These are phyloP conservation scores for Sebastes diaconus DNA, from an alignment of 2,797 vertebrate genomes.

Conservation along the genomic window DNA sequence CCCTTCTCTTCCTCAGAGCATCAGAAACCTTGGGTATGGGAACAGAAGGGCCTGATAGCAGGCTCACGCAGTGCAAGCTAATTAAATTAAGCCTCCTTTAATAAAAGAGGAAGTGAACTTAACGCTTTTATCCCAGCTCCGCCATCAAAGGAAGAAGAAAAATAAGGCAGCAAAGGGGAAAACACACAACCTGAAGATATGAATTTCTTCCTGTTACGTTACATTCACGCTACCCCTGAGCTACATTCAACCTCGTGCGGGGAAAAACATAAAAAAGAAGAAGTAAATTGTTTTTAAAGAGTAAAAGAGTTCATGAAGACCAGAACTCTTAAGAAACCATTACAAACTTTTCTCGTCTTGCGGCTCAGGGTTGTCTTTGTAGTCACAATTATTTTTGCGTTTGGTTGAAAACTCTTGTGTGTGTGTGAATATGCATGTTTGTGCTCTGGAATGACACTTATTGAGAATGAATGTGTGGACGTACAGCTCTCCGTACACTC, in stretches of 20 bases:
- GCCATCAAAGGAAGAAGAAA: conserved; percentile 80
- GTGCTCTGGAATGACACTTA: not conserved
- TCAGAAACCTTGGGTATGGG: conserved; percentile 77
- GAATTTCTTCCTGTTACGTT: conserved; percentile 77
- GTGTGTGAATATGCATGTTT: not conserved
- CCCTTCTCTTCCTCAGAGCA: conserved; percentile 74
- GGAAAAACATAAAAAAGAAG: not conserved
- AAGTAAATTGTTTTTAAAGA: conserved; percentile 51
- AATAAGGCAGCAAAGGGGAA: conserved; percentile 60
- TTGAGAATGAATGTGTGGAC: not conserved
- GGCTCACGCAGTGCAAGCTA: conserved; percentile 74
- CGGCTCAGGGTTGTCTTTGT: not conserved
- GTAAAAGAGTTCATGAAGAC: conserved; percentile 36
- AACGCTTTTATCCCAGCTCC: conserved; percentile 80
- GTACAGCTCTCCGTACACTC: conserved; percentile 6
- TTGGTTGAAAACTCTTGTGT: not conserved
- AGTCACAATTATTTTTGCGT: not conserved
- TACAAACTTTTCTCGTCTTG: conserved; percentile 34
- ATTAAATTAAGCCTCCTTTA: conserved; percentile 87
- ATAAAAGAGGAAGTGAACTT: conserved; percentile 84
- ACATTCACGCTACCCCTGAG: conserved; percentile 52
- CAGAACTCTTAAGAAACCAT: conserved; percentile 18
- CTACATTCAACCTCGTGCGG: conserved; percentile 49
- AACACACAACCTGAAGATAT: conserved; percentile 80
- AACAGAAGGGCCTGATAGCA: conserved; percentile 79